A percentile compares a stretch with the other conserved stretches of the same genome.
These are phyloP conservation scores for Zaprionus ghesquierei DNA, from an alignment of 1,140 invertebrate species.

Conservation along the genomic window DNA sequence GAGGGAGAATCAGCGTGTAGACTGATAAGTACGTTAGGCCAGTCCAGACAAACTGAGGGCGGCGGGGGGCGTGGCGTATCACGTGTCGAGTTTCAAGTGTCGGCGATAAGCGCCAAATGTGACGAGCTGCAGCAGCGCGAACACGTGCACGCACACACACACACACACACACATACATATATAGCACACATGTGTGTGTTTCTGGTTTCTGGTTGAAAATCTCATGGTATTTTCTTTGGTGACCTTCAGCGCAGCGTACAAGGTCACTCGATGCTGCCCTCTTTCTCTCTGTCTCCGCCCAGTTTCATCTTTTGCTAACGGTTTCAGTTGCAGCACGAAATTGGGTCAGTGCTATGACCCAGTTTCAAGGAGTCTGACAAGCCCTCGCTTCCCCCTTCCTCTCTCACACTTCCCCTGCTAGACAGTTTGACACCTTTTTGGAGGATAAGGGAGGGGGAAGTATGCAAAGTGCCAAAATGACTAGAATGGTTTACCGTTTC, in stretches of 20 bases:
- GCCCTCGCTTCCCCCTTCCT: not conserved
- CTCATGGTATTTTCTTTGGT: slow-evolving; percentile 34
- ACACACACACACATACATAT: slow-evolving; percentile 2
- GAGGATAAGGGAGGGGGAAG: not conserved
- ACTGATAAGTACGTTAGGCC: not conserved
- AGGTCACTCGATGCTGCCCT: slow-evolving; percentile 39
- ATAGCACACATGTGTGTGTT: slow-evolving; percentile 7
- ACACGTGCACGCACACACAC: not conserved
- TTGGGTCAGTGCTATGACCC: slow-evolving; percentile 78
- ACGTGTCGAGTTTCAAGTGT: slow-evolving; percentile 5
- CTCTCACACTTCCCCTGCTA: not conserved
- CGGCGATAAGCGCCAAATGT: not conserved
- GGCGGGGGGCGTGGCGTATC: not conserved
- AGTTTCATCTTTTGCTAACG: not conserved
- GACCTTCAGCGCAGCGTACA: slow-evolving; percentile 64
- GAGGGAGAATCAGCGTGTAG: too few species aligned
- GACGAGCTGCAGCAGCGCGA: too few species aligned
- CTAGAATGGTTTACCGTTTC: not conserved
- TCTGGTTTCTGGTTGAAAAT: not conserved
- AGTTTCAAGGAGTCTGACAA: slow-evolving; percentile 31
- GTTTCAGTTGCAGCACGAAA: slow-evolving; percentile 37
- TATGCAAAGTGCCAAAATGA: not conserved
- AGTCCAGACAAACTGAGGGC: not conserved
- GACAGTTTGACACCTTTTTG: slow-evolving; percentile 11
- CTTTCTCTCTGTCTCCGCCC: slow-evolving; percentile 1